phyloP scores from a whole-genome alignment of 2,797 vertebrate species.

The Enteromius fasciolatus region DNA sequence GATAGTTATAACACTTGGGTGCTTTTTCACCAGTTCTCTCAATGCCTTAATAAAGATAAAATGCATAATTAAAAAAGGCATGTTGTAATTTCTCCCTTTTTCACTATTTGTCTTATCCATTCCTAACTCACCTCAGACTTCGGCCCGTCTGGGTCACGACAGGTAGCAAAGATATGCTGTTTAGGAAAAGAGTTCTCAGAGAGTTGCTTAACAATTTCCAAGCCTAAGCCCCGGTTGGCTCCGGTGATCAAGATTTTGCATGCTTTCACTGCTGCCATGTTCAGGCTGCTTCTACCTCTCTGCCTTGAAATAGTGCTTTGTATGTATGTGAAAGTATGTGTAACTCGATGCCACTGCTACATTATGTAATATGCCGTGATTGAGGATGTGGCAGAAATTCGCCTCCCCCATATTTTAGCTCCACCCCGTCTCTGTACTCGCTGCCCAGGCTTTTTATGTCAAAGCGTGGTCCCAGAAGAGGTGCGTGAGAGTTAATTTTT shows the following conservation, averaged over 20 bases:
- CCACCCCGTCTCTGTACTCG: background rate
- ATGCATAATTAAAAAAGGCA: background rate
- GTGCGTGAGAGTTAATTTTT: background rate
- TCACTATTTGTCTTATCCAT: background rate
- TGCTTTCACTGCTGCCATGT: background rate
- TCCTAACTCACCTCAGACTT: constrained; percentile 63
- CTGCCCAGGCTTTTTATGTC: background rate
- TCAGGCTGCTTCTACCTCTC: background rate
- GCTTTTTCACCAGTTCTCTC: constrained; percentile 26
- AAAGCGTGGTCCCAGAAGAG: too few relatives aligned
- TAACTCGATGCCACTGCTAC: background rate
- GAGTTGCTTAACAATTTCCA: constrained; percentile 69
- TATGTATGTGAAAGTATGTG: background rate
- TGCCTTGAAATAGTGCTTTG: background rate
- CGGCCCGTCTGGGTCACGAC: constrained; percentile 67
- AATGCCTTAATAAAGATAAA: background rate
- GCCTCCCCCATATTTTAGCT: background rate
- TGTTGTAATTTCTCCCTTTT: too few relatives aligned
- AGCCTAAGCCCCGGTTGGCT: constrained; percentile 71
- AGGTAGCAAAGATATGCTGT: constrained; percentile 66
- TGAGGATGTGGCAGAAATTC: background rate
- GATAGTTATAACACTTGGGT: constrained; percentile 21
- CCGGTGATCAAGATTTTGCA: constrained; percentile 71
- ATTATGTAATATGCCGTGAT: background rate
- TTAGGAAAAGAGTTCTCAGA: constrained; percentile 43